Conservation (phyloP, 1,140 invertebrate genomes). For the Elysia chlorotica region DNA sequence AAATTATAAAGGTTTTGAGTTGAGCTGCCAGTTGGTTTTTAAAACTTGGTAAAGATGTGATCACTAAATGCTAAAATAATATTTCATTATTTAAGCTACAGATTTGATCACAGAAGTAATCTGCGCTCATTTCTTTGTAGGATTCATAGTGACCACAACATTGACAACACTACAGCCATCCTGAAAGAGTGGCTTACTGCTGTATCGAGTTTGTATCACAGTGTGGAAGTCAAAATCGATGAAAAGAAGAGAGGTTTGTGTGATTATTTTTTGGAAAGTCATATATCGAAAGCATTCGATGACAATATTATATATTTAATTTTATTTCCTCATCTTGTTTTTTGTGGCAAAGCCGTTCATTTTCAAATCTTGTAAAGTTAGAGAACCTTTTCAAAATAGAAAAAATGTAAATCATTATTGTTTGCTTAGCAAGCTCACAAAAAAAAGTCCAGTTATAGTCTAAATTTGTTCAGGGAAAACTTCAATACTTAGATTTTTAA, state of each 20-base stretch:
- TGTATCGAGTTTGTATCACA: constrained; percentile 73
- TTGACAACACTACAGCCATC: constrained; percentile 65
- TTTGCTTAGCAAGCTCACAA: no score
- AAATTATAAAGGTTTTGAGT: not conserved
- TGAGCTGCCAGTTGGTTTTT: not conserved
- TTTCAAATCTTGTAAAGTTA: no score
- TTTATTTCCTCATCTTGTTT: no score
- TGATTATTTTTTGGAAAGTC: no score
- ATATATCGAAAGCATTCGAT: no score
- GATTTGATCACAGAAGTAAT: not conserved
- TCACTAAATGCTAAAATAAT: not conserved
- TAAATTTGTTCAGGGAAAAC: no score
- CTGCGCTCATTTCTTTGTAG: not conserved
- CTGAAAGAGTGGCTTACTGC: constrained; percentile 75
- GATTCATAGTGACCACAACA: constrained; percentile 19
- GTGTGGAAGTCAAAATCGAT: constrained; percentile 70
- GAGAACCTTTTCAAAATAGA: no score
- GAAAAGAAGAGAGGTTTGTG: constrained; percentile 59
- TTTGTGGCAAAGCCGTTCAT: no score
- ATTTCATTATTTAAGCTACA: not conserved
- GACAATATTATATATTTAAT: no score
- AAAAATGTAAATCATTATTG: no score
- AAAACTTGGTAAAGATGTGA: not conserved
- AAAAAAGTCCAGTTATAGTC: no score
- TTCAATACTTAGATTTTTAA: no score